Evolutionary conservation across 1,140 invertebrate species (phyloP).

Genomic region (Aphis gossypii): DNA sequence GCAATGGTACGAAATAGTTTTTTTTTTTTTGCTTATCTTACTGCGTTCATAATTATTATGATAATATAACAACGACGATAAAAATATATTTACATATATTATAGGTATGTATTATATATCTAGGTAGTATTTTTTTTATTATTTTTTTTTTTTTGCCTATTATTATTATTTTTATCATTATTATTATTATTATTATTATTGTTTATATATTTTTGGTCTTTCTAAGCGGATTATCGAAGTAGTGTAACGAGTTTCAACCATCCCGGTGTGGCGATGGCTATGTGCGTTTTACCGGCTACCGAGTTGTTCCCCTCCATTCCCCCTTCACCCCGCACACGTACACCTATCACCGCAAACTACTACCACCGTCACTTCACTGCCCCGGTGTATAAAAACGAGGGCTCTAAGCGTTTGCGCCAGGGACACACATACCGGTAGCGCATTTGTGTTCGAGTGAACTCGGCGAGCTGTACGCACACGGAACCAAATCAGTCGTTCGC

Average conservation of each 20-base stretch:
- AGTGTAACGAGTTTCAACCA: background rate
- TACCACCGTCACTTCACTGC: background rate
- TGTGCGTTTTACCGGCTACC: background rate
- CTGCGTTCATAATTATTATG: too few species aligned
- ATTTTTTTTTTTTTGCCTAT: too few species aligned
- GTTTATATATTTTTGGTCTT: too few species aligned
- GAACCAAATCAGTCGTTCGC: slow-evolving; percentile 50
- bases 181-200: too few species aligned
- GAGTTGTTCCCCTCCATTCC: background rate
- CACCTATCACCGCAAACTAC: background rate
- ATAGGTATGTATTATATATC: too few species aligned
- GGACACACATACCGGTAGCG: slow-evolving; percentile 12
- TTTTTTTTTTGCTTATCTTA: too few species aligned
- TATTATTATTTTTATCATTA: too few species aligned
- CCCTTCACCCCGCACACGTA: too few species aligned
- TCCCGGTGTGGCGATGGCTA: background rate
- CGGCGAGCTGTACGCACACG: background rate
- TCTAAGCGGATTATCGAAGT: background rate
- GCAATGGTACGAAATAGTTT: too few species aligned
- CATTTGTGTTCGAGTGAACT: slow-evolving; percentile 3
- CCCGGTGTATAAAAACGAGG: background rate
- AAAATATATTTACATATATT: too few species aligned
- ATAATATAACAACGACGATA: too few species aligned
- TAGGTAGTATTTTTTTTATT: too few species aligned
- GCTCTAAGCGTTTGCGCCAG: slow-evolving; percentile 29